phyloP scores from a whole-genome alignment of 2,113 vertebrate species.

The Brachyistius frenatus region DNA sequence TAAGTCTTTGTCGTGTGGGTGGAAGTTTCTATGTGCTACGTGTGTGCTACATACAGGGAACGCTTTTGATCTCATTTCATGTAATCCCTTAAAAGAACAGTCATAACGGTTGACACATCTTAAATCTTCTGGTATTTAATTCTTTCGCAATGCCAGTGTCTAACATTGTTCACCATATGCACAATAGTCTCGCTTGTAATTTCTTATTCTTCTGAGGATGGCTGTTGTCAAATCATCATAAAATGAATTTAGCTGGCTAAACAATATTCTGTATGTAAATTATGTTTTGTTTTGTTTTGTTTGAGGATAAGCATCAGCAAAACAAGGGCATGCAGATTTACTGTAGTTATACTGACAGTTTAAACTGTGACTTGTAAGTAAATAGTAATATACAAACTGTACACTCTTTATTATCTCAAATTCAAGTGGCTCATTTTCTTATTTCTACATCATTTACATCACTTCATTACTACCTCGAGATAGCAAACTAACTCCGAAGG shows the following conservation, averaged over 20 bases:
- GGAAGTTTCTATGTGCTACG: constrained; percentile 47
- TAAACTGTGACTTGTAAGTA: neutral
- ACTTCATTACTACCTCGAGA: too few species aligned
- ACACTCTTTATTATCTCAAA: too few species aligned
- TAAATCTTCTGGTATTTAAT: constrained; percentile 39
- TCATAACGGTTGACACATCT: constrained; percentile 26
- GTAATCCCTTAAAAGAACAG: constrained; percentile 56
- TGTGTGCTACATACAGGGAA: constrained; percentile 34
- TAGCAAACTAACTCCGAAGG: too few species aligned
- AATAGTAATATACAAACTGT: neutral
- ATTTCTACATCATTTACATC: too few species aligned
- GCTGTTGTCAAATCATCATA: constrained; percentile 1
- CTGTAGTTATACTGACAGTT: neutral
- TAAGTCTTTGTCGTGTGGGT: constrained; percentile 56
- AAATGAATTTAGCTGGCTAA: constrained; percentile 3
- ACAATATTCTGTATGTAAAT: neutral
- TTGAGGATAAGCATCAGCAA: neutral
- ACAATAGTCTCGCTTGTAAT: neutral
- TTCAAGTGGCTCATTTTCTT: too few species aligned
- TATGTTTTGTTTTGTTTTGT: neutral
- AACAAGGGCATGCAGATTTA: neutral
- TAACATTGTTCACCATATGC: constrained; percentile 28
- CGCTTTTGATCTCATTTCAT: constrained; percentile 66
- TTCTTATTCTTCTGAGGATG: neutral
- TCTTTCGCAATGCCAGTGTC: constrained; percentile 20